Base-by-base conservation (phyloP, 2,888 invertebrate genomes). In the Elysia crispata region DNA sequence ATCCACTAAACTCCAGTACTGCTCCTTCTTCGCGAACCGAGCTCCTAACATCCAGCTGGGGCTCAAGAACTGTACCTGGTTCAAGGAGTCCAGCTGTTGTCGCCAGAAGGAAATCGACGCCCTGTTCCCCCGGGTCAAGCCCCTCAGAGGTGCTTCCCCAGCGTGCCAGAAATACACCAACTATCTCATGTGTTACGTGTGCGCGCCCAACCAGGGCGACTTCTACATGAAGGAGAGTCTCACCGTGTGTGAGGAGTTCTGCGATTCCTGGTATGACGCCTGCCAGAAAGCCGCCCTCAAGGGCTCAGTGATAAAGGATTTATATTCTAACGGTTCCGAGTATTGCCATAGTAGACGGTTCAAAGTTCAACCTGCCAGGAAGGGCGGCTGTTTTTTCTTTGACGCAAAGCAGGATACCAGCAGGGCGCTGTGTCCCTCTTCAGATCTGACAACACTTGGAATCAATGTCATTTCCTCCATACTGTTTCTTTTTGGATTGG, bases 121-220 rank as follows among this genome's bases (percentile, higher is more conserved):
- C 23, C 91, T 90, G 11, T 92, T 92, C 83, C 89, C 89, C 1
- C 86, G 89, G n/a, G 91, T 92, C 64, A 92, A 92, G 82, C 91
- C 92, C 0, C 85, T 92, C 1, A 87, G 91, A 33, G 92, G 92
- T 0, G 91, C 92, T 13, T 91, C 91, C 1, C 85, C 81, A 1
- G 87, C 87, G 23, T 92, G 92, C 77, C 91, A 91, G 80, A 85
- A 86, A 73, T 92, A 91, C 82, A 87, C 92, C 5, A 92, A 92
- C 85, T 91, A 90, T 81, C 86, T 92, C 31, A 92, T 92, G 92
- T 92, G 92, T 81, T 92, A 92, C 82, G 90, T 92, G 11, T 92
- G 92, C 81, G 89, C 91, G 0, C 92, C 92, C 0, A 86, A 90
- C 80, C 92, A 92, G 86, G 89, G 91, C 83, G 79, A 84, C 6